These are phyloP conservation scores for Drosophila dunni DNA, from an alignment of 1,140 invertebrate genomes.

Conservation along the genomic window DNA sequence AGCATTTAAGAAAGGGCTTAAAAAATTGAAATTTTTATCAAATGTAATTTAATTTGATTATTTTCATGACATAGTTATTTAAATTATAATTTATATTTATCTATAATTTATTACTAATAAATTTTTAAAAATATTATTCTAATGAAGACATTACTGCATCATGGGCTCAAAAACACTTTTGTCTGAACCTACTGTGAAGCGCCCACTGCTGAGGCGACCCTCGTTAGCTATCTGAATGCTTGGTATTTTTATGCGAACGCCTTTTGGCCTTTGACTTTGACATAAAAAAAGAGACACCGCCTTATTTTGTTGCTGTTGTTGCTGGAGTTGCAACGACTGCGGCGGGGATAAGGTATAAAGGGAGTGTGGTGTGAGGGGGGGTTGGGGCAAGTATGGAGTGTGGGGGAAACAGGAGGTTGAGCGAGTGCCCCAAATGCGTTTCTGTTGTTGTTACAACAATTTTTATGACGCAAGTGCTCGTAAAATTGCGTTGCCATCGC, in stretches of 20 bases:
- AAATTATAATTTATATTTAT: no score
- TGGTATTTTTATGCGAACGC: slow-evolving; percentile 68
- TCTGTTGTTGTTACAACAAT: slow-evolving; percentile 76
- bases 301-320: not conserved
- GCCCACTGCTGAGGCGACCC: slow-evolving; percentile 23
- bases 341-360: not conserved
- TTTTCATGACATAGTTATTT: no score
- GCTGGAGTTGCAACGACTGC: slow-evolving; percentile 44
- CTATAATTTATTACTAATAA: no score
- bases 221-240: slow-evolving; percentile 49
- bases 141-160: no score
- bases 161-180: no score
- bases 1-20: no score
- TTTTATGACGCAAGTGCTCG: slow-evolving; percentile 76
- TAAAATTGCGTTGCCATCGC: slow-evolving; percentile 57
- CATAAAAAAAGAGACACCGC: slow-evolving; percentile 71
- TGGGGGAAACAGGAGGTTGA: slow-evolving; percentile 13
- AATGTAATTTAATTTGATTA: no score
- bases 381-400: not conserved
- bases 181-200: no score
- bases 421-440: slow-evolving; percentile 66
- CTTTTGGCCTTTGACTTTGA: slow-evolving; percentile 79
- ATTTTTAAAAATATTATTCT: no score
- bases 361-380: not conserved
- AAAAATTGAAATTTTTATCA: no score